These are phyloP conservation scores for Protosalanx chinensis DNA, from an alignment of 2,797 vertebrate genomes.

Conservation along the genomic window DNA sequence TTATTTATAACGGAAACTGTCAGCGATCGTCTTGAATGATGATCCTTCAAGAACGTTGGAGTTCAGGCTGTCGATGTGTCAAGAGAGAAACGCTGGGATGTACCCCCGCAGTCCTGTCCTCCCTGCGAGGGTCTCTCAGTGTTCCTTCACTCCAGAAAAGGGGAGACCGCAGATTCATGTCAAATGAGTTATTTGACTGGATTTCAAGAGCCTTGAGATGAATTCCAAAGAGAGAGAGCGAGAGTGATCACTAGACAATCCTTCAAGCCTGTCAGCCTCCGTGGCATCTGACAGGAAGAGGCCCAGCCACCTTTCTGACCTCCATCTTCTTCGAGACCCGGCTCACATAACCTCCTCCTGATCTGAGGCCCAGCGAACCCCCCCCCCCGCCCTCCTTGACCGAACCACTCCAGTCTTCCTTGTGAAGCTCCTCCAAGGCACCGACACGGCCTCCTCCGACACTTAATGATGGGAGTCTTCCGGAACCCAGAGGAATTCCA, in stretches of 20 bases:
- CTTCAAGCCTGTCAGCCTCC: neutral
- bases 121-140: too few species aligned
- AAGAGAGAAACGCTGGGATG: too few species aligned
- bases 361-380: constrained; percentile 36
- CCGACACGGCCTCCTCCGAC: constrained; percentile 46
- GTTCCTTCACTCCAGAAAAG: neutral
- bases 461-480: constrained; percentile 51
- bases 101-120: too few species aligned
- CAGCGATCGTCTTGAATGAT: neutral
- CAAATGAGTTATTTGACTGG: constrained; percentile 8
- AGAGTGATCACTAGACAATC: constrained; percentile 7
- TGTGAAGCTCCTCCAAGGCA: constrained; percentile 47
- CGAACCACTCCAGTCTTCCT: constrained; percentile 31
- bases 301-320: neutral
- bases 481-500: constrained; percentile 48
- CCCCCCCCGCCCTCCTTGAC: constrained; percentile 27
- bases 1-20: constrained; percentile 55
- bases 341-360: constrained; percentile 33
- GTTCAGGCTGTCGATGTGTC: neutral
- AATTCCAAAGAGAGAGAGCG: neutral
- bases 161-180: neutral
- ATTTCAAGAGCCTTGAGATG: constrained; percentile 1
- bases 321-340: constrained; percentile 5
- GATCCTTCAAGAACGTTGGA: too few species aligned
- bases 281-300: constrained; percentile 25